A percentile compares a stretch with the other conserved stretches of the same genome.
Evolutionary conservation across 2,797 vertebrate genomes (phyloP).

Genomic region (Coluber constrictor): DNA sequence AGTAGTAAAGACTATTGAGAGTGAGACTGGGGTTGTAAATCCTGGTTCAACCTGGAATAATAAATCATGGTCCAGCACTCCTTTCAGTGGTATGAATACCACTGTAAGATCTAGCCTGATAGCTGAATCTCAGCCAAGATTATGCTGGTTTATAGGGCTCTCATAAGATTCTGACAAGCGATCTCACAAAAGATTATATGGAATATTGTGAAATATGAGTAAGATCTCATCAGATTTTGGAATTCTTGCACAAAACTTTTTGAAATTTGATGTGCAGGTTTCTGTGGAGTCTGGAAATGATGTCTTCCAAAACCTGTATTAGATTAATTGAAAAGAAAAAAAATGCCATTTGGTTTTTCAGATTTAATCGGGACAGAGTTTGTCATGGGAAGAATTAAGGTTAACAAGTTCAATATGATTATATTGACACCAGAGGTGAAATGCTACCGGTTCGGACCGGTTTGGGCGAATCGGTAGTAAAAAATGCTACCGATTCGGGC

Average conservation of each 20-base stretch:
- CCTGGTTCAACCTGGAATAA: background rate
- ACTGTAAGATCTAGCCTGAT: background rate
- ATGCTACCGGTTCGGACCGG: no score
- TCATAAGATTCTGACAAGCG: background rate
- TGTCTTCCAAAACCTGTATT: background rate
- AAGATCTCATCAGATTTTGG: background rate
- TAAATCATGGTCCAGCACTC: background rate
- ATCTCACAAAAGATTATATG: background rate
- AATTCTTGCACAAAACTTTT: background rate
- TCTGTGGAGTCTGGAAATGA: background rate
- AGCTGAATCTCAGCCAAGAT: background rate
- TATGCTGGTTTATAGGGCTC: background rate
- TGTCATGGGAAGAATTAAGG: constrained; percentile 44
- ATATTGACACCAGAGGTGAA: constrained; percentile 14
- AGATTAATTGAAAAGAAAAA: background rate
- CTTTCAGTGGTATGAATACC: background rate
- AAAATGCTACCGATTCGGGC: no score
- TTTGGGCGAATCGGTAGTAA: no score
- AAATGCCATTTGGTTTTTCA: constrained; percentile 34
- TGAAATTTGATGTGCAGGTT: background rate
- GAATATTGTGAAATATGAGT: background rate
- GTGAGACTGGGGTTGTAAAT: background rate
- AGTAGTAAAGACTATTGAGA: background rate
- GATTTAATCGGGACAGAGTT: constrained; percentile 56
- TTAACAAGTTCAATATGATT: constrained; percentile 38